These are phyloP conservation scores for Muscina levida DNA, from an alignment of 2,888 invertebrate genomes.

Conservation along the genomic window DNA sequence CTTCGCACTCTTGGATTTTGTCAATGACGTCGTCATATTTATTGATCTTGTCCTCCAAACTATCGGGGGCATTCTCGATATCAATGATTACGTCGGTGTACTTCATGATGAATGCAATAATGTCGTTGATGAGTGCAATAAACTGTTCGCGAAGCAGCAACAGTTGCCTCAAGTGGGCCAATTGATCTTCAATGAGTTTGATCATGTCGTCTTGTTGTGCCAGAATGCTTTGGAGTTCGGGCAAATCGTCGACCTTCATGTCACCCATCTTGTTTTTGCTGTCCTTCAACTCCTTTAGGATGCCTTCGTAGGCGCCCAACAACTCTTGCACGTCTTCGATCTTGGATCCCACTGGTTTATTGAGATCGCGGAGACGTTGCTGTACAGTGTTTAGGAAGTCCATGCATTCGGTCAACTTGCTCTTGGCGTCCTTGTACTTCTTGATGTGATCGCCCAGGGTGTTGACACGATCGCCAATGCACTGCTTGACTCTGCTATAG, in stretches of 20 bases:
- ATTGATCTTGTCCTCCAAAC: slow-evolving; percentile 92
- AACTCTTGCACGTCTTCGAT: slow-evolving; percentile 94
- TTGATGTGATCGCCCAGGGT: slow-evolving; percentile 88
- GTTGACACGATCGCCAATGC: slow-evolving; percentile 88
- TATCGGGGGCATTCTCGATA: slow-evolving; percentile 90
- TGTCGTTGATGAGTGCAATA: slow-evolving; percentile 91
- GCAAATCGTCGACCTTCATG: slow-evolving; percentile 87
- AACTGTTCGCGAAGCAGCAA: slow-evolving; percentile 92
- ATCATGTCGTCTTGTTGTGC: slow-evolving; percentile 93
- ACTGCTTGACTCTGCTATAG: slow-evolving; percentile 86
- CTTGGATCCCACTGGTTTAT: slow-evolving; percentile 91
- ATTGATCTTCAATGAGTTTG: slow-evolving; percentile 91
- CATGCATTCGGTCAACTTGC: slow-evolving; percentile 88
- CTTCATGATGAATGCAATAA: slow-evolving; percentile 91
- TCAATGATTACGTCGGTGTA: slow-evolving; percentile 92
- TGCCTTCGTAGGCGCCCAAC: slow-evolving; percentile 88
- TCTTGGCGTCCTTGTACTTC: slow-evolving; percentile 90
- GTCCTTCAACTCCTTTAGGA: slow-evolving; percentile 88
- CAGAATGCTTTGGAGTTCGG: slow-evolving; percentile 89
- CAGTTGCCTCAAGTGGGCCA: slow-evolving; percentile 89
- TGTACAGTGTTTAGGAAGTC: slow-evolving; percentile 91
- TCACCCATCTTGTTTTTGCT: slow-evolving; percentile 89
- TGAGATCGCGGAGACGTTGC: slow-evolving; percentile 89
- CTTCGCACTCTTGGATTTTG: slow-evolving; percentile 95
- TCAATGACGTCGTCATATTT: slow-evolving; percentile 91